phyloP scores from a whole-genome alignment of 1,140 invertebrate species.

The Nebria ingens region DNA sequence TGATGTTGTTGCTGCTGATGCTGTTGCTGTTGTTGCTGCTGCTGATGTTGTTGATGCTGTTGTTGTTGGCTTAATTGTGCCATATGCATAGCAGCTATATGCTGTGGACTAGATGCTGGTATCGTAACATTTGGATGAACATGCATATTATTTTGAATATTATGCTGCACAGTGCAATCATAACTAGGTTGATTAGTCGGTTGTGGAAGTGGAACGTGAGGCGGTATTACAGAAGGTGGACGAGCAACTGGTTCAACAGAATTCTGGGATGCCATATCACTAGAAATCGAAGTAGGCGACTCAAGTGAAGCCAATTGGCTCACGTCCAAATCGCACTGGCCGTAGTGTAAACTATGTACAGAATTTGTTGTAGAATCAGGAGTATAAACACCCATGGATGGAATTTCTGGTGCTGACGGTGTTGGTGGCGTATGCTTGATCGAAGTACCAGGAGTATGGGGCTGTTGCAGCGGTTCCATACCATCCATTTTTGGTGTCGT shows the following conservation, averaged over 20 bases:
- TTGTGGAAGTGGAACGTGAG: conserved; percentile 38
- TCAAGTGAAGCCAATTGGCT: conserved; percentile 66
- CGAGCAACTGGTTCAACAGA: conserved; percentile 53
- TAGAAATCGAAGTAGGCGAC: conserved; percentile 77
- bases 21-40: conserved; percentile 26
- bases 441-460: conserved; percentile 31
- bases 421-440: conserved; percentile 43
- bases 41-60: conserved; percentile 29
- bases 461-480: conserved; percentile 20
- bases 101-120: conserved; percentile 29
- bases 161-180: conserved; percentile 50
- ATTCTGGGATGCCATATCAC: conserved; percentile 69
- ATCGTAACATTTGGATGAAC: conserved; percentile 29
- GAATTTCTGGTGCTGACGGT: conserved; percentile 49
- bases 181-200: conserved; percentile 38
- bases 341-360: conserved; percentile 70
- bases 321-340: conserved; percentile 71
- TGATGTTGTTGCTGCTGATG: conserved; percentile 15
- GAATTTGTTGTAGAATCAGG: conserved; percentile 78
- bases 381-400: conserved; percentile 72
- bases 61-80: conserved; percentile 29
- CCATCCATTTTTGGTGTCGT: conserved; percentile 19
- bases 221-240: conserved; percentile 34
- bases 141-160: conserved; percentile 44
- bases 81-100: conserved; percentile 25